These are phyloP conservation scores for Sminthurinus signatus DNA, from an alignment of 1,140 invertebrate genomes.

Conservation along the genomic window DNA sequence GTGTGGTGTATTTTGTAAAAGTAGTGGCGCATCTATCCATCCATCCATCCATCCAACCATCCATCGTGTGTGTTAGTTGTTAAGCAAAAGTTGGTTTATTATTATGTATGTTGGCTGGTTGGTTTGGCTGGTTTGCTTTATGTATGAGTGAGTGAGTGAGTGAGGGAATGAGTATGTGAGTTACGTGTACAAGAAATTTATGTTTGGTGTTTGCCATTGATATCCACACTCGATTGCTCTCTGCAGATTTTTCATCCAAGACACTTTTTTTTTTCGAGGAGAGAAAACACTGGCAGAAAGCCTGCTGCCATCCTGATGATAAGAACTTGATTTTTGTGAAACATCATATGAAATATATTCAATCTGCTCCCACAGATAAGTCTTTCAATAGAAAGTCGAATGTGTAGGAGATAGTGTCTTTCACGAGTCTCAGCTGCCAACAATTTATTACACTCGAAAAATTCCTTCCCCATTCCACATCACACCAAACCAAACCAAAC, in stretches of 20 bases:
- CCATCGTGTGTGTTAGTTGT: too few species aligned
- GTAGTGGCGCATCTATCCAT: too few species aligned
- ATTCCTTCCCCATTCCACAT: slow-evolving; percentile 19
- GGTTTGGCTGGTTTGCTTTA: too few species aligned
- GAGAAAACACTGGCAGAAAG: slow-evolving; percentile 40
- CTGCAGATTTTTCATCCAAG: slow-evolving; percentile 42
- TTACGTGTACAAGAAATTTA: slow-evolving; percentile 36
- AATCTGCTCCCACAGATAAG: slow-evolving; percentile 41
- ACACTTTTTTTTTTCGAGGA: slow-evolving; percentile 37
- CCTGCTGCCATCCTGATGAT: slow-evolving; percentile 41
- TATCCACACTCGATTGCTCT: slow-evolving; percentile 43
- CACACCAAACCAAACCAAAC: neutral
- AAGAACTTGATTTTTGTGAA: slow-evolving; percentile 41
- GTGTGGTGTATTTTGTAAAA: too few species aligned
- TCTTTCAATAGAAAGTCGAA: slow-evolving; percentile 39
- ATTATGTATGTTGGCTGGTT: too few species aligned
- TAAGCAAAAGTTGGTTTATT: too few species aligned
- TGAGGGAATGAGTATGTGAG: neutral
- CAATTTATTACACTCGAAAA: slow-evolving; percentile 42
- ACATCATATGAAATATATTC: slow-evolving; percentile 43
- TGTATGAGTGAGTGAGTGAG: neutral
- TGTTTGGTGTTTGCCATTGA: slow-evolving; percentile 42
- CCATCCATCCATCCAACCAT: too few species aligned
- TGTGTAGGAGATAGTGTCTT: slow-evolving; percentile 34
- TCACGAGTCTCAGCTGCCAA: slow-evolving; percentile 32